A percentile compares a stretch with the other conserved stretches of the same genome.
These are phyloP conservation scores for Lepidurus packardi DNA, from an alignment of 1,140 invertebrate genomes.

Conservation along the genomic window DNA sequence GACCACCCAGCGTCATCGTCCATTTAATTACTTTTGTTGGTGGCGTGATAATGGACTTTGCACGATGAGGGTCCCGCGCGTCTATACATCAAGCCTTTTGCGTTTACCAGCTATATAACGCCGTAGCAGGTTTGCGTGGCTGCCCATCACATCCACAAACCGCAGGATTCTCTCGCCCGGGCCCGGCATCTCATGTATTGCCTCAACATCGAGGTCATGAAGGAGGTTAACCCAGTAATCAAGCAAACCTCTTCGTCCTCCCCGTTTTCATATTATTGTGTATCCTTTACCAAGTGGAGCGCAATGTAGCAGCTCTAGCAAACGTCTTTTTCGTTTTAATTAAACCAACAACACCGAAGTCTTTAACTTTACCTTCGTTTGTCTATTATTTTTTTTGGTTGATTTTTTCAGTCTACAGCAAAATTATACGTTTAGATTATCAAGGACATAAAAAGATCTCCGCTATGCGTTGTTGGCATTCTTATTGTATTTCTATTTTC, in stretches of 20 bases:
- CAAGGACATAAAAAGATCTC: too few species aligned
- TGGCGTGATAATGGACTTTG: constrained; percentile 18
- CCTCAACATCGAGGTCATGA: neutral
- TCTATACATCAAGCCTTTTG: constrained; percentile 4
- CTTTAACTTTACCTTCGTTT: neutral
- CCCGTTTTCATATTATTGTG: neutral
- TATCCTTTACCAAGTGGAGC: neutral
- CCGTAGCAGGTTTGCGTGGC: constrained; percentile 14
- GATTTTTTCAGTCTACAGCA: neutral
- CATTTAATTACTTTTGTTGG: constrained; percentile 22
- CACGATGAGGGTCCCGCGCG: constrained; percentile 12
- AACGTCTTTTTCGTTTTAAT: neutral
- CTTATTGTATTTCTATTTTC: neutral
- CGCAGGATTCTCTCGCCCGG: neutral
- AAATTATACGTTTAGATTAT: too few species aligned
- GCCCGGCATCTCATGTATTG: neutral
- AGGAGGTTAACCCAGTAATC: constrained; percentile 14
- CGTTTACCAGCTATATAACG: neutral
- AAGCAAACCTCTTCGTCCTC: neutral
- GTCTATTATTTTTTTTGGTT: neutral
- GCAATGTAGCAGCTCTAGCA: neutral
- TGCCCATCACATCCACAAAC: neutral
- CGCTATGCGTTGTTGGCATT: neutral
- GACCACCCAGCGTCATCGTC: constrained; percentile 20
- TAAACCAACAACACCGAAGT: neutral